These are phyloP conservation scores for Prolemur simus DNA, from an alignment of 2,113 vertebrate genomes.

Conservation along the genomic window DNA sequence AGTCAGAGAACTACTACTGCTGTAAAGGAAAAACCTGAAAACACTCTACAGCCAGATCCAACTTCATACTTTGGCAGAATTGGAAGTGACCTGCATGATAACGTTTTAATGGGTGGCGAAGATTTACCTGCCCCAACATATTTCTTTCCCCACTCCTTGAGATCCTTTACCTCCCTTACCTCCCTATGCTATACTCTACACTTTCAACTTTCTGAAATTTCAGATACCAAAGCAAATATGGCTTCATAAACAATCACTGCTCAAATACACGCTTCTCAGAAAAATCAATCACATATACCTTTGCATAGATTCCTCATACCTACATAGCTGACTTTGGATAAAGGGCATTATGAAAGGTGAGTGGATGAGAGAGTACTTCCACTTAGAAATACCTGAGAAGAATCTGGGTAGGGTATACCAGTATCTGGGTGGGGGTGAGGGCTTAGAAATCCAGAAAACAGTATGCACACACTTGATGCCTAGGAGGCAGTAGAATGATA, in stretches of 20 bases:
- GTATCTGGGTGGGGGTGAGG: neutral
- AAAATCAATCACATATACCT: neutral
- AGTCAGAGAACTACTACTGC: neutral
- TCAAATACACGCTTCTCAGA: neutral
- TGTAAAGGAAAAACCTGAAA: neutral
- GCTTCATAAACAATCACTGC: neutral
- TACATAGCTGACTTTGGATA: neutral
- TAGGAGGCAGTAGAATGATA: neutral
- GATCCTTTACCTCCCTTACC: neutral
- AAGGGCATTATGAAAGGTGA: neutral
- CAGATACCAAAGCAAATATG: neutral
- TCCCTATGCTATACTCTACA: neutral
- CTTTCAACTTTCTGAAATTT: constrained; percentile 2
- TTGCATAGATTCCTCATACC: neutral
- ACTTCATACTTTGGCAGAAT: neutral
- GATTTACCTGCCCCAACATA: neutral
- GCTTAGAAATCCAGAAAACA: neutral
- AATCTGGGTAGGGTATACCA: neutral
- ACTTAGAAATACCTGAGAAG: neutral
- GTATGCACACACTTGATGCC: neutral
- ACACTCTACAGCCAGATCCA: neutral
- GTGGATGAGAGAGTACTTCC: neutral
- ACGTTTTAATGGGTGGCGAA: neutral
- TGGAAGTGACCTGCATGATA: neutral
- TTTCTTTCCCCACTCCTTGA: neutral